Evolutionary conservation across 2,113 vertebrate genomes (phyloP), one percentile per base, ranked within the genome.

Genomic region (Zosterops lateralis): DNA sequence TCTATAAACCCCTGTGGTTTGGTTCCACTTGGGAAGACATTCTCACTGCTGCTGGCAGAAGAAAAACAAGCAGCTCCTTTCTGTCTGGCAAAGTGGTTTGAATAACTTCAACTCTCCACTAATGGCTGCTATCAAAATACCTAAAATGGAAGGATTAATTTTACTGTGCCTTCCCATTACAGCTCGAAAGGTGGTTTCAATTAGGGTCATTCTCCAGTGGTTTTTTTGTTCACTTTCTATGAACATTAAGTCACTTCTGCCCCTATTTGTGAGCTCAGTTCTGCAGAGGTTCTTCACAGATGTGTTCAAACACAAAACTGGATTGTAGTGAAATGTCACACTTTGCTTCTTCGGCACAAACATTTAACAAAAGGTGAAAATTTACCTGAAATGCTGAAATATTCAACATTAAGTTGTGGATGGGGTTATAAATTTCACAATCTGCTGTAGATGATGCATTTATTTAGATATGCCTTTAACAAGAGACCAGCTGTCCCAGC

Each of bases 401-500:
- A 54, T 17, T 67, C 87, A 66, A 66, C 47, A 22, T 68, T 44
- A 60, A 57, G 0, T 86, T 53, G 86, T 83, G 75, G 40, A 18
- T 6, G 0, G 3, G 51, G 65, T 58, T 93, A 67, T 47, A 74
- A 90, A 92, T 67, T 50, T 81, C 72, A 48, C 75, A 58, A 77
- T 66, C 64, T 84, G 89, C 80, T 58, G 17, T 62, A 1, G 44
- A 87, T 81, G 87, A 74, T 78, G 95, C 78, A 48, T 84, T 64
- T 83, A 84, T 89, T 89, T 47, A 58, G 34, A 67, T 51, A 91
- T 47, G 80, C 18, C 57, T 87, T 95, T 81, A 70, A 44, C 47
- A 45, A 57, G 84, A 92, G 74, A 94, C 94, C 93, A 96, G 93
- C 92, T 96, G 95, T 67, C 96, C 87, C 81, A 36, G 74, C 40